Base-by-base conservation (phyloP, 2,888 invertebrate species). In the Temnothorax rugatulus region DNA sequence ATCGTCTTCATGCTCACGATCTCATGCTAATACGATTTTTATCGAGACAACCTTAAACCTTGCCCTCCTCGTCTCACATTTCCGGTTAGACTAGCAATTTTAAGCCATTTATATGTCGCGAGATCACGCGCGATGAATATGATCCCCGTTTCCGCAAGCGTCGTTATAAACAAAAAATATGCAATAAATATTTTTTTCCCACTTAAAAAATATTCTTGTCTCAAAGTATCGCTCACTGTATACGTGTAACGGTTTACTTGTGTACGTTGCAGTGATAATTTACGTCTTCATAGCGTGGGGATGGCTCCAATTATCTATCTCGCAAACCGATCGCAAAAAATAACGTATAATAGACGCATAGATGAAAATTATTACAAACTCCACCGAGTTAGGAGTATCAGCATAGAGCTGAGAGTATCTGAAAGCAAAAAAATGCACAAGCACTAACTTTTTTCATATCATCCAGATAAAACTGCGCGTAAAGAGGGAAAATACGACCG, bases 371-470 rank as follows among this genome's bases (percentile, higher is more conserved):
- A 41, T 54, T 38, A 18, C 21, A 38, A 79, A 57, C 71, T 79
- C 18, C 44, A 13, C 8, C 50, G 38, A 64, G 38, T 7, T 50
- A 66, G 34, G 7, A 74, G 41, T 61, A 75, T 63, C 63, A 52
- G 50, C 25, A 54, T 41, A 41, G 25, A 66, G 71, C 44, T 21
- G 44, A 59, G 44, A 71, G 59, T 59, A 71, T 57, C 59, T 13
- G 59, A 68, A 69, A 79, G 59, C 34, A 44, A 59, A 44, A 59
- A 54, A 59, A 69, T n/a, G 59, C 34, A 47, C 44, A n/a, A 11
- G 44, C 44, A 13, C 73, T 59, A 79, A 71, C 79, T 79, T 79
- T 79, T 76, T 69, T 79, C 71, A 59, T 79, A 79, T 79, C 79
- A 71, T 71, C 54, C 57, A 44, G 79, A 79, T 79, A 71, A 79